Conservation (phyloP, 2,113 vertebrate genomes). For the Nipponia nippon region DNA sequence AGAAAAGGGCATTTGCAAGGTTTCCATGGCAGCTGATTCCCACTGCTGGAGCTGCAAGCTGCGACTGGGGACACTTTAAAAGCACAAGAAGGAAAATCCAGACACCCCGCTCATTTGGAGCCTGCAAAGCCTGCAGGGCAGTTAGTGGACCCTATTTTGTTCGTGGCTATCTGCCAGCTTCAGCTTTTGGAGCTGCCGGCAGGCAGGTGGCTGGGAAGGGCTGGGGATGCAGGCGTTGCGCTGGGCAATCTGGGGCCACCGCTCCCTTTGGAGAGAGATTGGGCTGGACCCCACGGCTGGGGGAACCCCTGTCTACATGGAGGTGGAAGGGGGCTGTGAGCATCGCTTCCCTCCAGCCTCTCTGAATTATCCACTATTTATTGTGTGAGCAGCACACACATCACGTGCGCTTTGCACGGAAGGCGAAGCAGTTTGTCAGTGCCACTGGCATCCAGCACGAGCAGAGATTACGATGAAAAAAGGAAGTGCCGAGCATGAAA, state of each 20-base stretch:
- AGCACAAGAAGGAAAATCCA: not conserved
- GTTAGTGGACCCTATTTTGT: not conserved
- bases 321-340: not conserved
- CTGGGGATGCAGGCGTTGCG: accelerated
- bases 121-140: not conserved
- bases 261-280: not conserved
- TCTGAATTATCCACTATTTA: not conserved
- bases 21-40: constrained; percentile 71
- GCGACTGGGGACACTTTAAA: constrained; percentile 20
- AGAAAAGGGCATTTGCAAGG: constrained; percentile 55
- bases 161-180: not conserved
- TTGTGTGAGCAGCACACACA: not conserved
- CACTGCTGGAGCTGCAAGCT: constrained; percentile 38
- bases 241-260: accelerated
- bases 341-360: not conserved
- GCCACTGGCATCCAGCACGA: not conserved
- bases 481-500: not conserved
- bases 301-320: accelerated
- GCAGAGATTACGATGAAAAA: not conserved
- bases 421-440: not conserved
- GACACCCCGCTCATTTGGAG: not conserved
- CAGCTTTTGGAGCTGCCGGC: not conserved
- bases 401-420: not conserved
- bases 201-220: not conserved
- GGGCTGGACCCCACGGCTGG: accelerated